Percentiles rank a stretch among this genome's conserved stretches.
Evolutionary conservation across 2,888 invertebrate species (phyloP).

Genomic region (Megalurothrips usitatus): DNA sequence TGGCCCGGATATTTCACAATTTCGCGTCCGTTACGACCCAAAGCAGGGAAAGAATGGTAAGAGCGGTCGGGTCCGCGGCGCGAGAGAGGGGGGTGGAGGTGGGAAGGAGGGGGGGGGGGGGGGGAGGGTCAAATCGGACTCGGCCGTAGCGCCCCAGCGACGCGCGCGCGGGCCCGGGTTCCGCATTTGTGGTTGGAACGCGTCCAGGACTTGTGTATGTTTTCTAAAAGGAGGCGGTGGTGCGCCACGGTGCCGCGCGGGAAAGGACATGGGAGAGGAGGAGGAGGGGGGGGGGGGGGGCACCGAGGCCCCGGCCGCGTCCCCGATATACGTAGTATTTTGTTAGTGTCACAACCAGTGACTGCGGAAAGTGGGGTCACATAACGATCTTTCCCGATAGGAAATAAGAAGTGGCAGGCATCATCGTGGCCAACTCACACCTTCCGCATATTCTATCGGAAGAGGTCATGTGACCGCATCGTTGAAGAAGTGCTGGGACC

Average conservation of each 20-base stretch:
- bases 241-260: not conserved
- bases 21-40: slow-evolving; percentile 1
- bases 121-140: not conserved
- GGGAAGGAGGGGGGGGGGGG: not conserved
- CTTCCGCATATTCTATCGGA: no score
- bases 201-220: slow-evolving; percentile 3
- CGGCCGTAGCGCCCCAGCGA: no score
- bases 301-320: no score
- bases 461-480: no score
- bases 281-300: no score
- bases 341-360: no score
- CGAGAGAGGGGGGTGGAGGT: not conserved
- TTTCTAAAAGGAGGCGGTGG: not conserved
- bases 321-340: no score
- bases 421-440: no score
- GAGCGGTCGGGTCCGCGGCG: not conserved
- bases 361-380: no score
- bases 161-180: not conserved
- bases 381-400: not conserved
- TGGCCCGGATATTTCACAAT: slow-evolving; percentile 20
- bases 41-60: not conserved
- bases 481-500: no score
- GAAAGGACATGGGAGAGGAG: no score
- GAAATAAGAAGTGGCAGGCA: not conserved
- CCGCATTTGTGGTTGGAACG: slow-evolving; percentile 3